phyloP scores from a whole-genome alignment of 1,140 invertebrate genomes.

The Eubasilissa regina region DNA sequence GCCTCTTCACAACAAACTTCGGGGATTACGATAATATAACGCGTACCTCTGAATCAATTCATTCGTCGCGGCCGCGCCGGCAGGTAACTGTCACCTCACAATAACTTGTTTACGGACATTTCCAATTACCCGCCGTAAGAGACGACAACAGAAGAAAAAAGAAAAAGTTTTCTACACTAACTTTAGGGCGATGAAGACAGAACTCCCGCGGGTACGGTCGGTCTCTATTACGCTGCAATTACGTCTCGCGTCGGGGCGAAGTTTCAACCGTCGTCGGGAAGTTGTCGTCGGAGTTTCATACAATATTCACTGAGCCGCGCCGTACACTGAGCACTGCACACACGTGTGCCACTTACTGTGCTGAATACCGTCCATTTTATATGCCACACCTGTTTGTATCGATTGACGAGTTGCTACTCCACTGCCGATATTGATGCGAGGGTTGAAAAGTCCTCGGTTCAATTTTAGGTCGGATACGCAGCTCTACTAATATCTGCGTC shows the following conservation, averaged over 20 bases:
- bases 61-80: conserved; percentile 12
- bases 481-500: no score
- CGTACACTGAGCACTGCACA: background rate
- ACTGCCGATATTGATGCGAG: no score
- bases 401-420: no score
- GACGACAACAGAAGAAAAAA: background rate
- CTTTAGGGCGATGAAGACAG: no score
- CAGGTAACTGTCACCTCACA: conserved; percentile 31
- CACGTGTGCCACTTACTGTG: background rate
- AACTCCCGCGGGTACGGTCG: no score
- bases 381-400: background rate
- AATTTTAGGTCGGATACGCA: no score
- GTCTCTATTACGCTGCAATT: background rate
- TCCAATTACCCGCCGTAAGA: conserved; percentile 16
- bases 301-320: conserved; percentile 3
- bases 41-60: no score
- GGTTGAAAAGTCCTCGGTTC: no score
- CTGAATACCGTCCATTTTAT: background rate
- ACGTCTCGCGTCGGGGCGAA: background rate
- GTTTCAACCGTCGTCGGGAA: background rate
- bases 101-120: conserved; percentile 27
- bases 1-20: background rate
- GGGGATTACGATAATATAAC: background rate
- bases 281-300: background rate
- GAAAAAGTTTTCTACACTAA: background rate